phyloP scores from a whole-genome alignment of 2,888 invertebrate species.

The Eupithecia exiguata region DNA sequence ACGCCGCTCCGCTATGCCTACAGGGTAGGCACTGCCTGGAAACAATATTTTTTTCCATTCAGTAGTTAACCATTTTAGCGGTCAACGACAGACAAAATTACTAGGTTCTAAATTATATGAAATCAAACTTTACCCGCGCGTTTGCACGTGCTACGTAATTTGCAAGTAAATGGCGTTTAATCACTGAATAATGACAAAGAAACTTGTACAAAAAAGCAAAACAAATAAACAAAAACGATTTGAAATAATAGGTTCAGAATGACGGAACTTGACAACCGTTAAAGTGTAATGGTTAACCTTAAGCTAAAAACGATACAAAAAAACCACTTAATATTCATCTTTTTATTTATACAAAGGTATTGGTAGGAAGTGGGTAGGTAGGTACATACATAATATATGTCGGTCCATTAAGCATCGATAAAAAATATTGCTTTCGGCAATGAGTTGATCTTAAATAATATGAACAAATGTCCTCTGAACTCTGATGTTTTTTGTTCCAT shows the following conservation, averaged over 20 bases:
- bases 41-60: background rate
- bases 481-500: background rate
- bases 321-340: slow-evolving; percentile 23
- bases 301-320: slow-evolving; percentile 26
- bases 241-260: slow-evolving; percentile 6
- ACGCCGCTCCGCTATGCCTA: too few species aligned
- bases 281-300: slow-evolving; percentile 22
- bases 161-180: slow-evolving; percentile 9
- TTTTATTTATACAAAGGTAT: slow-evolving; percentile 31
- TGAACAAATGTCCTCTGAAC: background rate
- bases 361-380: slow-evolving; percentile 17
- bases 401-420: slow-evolving; percentile 1
- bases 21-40: background rate
- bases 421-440: background rate
- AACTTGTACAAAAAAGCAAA: background rate
- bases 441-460: background rate
- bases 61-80: slow-evolving; percentile 9
- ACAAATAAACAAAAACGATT: background rate
- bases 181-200: slow-evolving; percentile 7
- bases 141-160: slow-evolving; percentile 17
- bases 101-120: slow-evolving; percentile 12
- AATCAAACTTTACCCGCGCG: slow-evolving; percentile 6
- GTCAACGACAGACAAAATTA: slow-evolving; percentile 9
- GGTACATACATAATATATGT: slow-evolving; percentile 16
- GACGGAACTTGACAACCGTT: slow-evolving; percentile 19